These are phyloP conservation scores for Palythoa caribaeorum DNA, from an alignment of 92 coral and sea anemone genomes.

Conservation along the genomic window DNA sequence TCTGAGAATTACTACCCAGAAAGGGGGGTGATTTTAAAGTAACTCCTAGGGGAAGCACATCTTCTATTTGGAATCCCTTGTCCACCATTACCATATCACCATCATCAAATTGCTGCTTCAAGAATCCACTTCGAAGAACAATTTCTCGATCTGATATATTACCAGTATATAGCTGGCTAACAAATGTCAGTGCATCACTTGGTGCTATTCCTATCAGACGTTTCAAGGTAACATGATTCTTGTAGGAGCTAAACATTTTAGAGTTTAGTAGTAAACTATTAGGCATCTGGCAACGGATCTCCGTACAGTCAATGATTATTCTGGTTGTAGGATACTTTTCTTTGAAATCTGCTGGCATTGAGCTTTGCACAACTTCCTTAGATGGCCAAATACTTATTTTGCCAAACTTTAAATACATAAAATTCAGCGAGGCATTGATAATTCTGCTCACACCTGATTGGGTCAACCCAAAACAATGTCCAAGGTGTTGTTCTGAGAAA, in stretches of 20 bases:
- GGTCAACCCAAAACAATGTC: neutral
- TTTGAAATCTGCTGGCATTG: neutral
- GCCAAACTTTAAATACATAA: neutral
- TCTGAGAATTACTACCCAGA: neutral
- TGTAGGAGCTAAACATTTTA: neutral
- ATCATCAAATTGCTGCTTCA: neutral
- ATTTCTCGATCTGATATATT: neutral
- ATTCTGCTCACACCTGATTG: neutral
- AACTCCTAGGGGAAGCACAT: neutral
- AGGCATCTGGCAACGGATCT: neutral
- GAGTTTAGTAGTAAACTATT: neutral
- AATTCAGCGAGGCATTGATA: neutral
- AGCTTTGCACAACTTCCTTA: neutral
- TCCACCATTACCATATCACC: neutral
- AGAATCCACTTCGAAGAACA: neutral
- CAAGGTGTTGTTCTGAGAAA: neutral
- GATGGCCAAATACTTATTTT: neutral
- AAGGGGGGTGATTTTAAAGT: neutral
- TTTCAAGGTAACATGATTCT: neutral
- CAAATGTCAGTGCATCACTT: neutral
- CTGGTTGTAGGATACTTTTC: neutral
- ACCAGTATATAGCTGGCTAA: no score
- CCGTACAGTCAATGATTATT: neutral
- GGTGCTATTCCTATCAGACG: neutral
- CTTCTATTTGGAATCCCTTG: neutral